These are phyloP conservation scores for Drosophila pullipes DNA, from an alignment of 2,888 invertebrate genomes.

Conservation along the genomic window DNA sequence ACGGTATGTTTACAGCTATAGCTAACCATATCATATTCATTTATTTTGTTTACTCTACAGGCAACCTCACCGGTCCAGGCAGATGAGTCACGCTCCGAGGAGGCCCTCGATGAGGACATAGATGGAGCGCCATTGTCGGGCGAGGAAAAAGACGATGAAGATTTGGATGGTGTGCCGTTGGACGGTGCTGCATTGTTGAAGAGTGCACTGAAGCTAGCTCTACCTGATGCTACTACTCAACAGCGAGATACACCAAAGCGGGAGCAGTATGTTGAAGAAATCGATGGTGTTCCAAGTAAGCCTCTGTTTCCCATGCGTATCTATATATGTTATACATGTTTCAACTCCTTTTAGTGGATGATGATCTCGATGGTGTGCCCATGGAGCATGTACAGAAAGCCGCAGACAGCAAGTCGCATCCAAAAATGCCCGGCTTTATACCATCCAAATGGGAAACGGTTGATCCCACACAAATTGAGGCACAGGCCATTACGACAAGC, in stretches of 20 bases:
- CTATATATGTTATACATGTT: background rate
- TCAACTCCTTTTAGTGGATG: conserved; percentile 87
- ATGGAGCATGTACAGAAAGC: conserved; percentile 85
- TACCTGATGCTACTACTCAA: conserved; percentile 82
- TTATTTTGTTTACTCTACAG: conserved; percentile 32
- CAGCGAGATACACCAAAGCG: conserved; percentile 79
- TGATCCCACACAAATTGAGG: conserved; percentile 93
- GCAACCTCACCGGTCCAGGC: conserved; percentile 57
- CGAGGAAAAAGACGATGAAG: conserved; percentile 88
- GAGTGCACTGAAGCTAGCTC: conserved; percentile 87
- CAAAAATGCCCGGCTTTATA: conserved; percentile 89
- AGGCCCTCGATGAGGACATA: conserved; percentile 83
- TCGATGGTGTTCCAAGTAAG: conserved; percentile 89
- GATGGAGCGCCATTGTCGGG: conserved; percentile 86
- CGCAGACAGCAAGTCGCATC: conserved; percentile 58
- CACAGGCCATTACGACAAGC: conserved; percentile 93
- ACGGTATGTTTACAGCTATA: conserved; percentile 67
- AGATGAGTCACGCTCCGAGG: conserved; percentile 73
- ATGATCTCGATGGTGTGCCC: conserved; percentile 91
- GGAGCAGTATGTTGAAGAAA: conserved; percentile 87
- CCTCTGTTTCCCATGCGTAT: background rate
- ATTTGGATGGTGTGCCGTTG: conserved; percentile 91
- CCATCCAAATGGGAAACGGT: conserved; percentile 99
- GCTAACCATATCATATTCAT: background rate
- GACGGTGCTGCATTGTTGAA: conserved; percentile 93